phyloP scores from a whole-genome alignment of 1,140 invertebrate species.

The Holcopasites calliopsidis region DNA sequence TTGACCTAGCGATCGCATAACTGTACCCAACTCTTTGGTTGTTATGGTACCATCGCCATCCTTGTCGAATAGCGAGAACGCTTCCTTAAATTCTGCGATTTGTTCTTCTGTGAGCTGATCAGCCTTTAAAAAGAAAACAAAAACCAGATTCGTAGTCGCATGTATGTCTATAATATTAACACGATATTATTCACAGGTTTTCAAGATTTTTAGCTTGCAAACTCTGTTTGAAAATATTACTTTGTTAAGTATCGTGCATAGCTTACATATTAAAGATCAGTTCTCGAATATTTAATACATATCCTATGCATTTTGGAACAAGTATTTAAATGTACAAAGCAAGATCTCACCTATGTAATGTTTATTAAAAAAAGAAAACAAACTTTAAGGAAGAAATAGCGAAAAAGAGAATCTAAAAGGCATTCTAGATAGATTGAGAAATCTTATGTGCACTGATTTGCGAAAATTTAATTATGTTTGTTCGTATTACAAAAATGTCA shows the following conservation, averaged over 20 bases:
- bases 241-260: neutral
- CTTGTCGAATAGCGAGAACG: constrained; percentile 99
- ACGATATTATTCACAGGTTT: neutral
- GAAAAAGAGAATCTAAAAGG: no score
- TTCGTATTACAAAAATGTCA: no score
- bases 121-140: constrained; percentile 82
- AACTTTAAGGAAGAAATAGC: no score
- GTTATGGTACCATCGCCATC: constrained; percentile 99
- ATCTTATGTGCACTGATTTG: no score
- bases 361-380: no score
- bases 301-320: neutral
- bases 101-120: constrained; percentile 99
- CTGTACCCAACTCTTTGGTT: constrained; percentile 99
- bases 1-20: constrained; percentile 99
- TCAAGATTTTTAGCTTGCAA: neutral
- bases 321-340: no score
- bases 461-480: no score
- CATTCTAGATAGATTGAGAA: no score
- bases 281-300: neutral
- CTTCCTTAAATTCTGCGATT: constrained; percentile 99
- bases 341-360: no score
- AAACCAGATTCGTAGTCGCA: neutral
- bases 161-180: neutral
- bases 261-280: no score
- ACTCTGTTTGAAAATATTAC: neutral